Evolutionary conservation across 2,797 vertebrate genomes (phyloP), one percentile per base, ranked within the genome.

Genomic region (Zalophus californianus): DNA sequence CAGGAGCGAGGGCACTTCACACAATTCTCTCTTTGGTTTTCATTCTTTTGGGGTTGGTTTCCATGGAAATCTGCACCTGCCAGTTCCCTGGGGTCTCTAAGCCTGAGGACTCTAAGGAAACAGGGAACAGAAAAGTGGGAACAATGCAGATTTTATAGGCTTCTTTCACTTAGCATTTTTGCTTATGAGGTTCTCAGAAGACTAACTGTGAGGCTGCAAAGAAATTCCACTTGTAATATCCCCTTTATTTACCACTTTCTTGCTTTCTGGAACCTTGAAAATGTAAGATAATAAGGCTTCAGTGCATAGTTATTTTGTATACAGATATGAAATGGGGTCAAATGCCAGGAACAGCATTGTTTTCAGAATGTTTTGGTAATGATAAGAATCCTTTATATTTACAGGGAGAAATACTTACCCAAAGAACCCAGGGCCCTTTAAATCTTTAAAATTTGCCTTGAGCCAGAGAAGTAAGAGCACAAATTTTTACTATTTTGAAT

Each of bases 1-100:
- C 85, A 83, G 90, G 87, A 95, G 70, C 18, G 20, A 89, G 89
- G 79, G 93, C 66, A 91, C 92, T 88, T 97, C 90, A 79, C 92
- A 96, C 72, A 83, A 88, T 88, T 94, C 90, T 93, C 87, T 85
- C 91, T 77, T 96, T 2, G 80, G 94, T 90, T 97, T 97, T 93
- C 90, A 90, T 96, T 96, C 96, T 90, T 96, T 95, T 29, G 32
- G 50, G 50, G 90, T 85, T 96, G 29, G 90, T 98, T 97, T 97
- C 94, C 95, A 97, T 93, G 80, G 96, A 92, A 95, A 97, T 79
- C 70, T 92, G 87, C 80, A 98, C 97, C 97, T 97, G 97, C 93
- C 27, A 60, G 62, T 86, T 91, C 90, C 93, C 92, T 87, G 79
- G 90, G 90, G 90, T 96, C 85, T 77, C 79, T 95, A 95, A 95